These are phyloP conservation scores for Drosophila kikkawai DNA, from an alignment of 1,140 invertebrate species.

Conservation along the genomic window DNA sequence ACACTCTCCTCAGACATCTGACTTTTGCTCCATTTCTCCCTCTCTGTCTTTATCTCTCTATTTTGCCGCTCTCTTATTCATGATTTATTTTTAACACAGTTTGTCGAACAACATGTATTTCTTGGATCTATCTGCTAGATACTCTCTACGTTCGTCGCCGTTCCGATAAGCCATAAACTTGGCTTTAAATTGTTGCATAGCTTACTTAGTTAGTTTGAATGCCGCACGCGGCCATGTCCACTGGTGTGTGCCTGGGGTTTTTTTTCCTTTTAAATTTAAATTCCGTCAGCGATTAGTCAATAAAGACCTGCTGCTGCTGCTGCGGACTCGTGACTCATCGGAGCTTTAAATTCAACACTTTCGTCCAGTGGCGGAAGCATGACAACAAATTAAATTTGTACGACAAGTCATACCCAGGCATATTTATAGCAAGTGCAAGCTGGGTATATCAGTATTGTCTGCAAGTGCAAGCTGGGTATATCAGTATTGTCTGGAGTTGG, in stretches of 20 bases:
- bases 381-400: constrained; percentile 50
- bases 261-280: constrained; percentile 44
- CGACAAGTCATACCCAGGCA: constrained; percentile 25
- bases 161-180: constrained; percentile 30
- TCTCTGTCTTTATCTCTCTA: constrained; percentile 39
- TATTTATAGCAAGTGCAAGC: constrained; percentile 9
- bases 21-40: constrained; percentile 49
- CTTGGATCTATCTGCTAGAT: constrained; percentile 36
- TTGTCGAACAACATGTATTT: constrained; percentile 56
- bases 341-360: constrained; percentile 39
- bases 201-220: constrained; percentile 4
- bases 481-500: background rate
- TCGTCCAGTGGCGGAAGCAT: constrained; percentile 41
- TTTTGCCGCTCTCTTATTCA: constrained; percentile 65
- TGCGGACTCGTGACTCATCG: constrained; percentile 33
- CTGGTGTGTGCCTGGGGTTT: constrained; percentile 4
- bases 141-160: constrained; percentile 6
- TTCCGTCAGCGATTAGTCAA: constrained; percentile 46
- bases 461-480: constrained; percentile 19
- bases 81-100: constrained; percentile 78
- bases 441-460: constrained; percentile 11
- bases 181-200: constrained; percentile 36
- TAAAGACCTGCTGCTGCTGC: constrained; percentile 31
- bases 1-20: constrained; percentile 16
- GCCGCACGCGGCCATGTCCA: constrained; percentile 31